Evolutionary conservation across 2,888 invertebrate genomes (phyloP).

Genomic region (Cataglyphis albicans): DNA sequence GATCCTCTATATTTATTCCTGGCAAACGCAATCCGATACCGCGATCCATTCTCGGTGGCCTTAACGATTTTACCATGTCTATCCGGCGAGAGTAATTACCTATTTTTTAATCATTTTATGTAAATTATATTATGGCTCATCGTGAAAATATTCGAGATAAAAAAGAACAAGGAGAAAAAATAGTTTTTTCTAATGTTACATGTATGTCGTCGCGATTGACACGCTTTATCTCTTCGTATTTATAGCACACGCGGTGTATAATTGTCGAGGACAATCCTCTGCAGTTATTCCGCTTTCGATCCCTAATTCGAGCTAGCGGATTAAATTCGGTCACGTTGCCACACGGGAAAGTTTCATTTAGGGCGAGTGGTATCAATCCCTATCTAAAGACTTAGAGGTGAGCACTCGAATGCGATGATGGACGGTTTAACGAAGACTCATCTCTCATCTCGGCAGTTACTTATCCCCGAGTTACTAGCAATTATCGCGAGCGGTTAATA

Average conservation of each 20-base stretch:
- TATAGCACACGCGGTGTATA: neutral
- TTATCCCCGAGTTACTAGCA: constrained; percentile 13
- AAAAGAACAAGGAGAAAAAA: neutral
- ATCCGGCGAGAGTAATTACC: neutral
- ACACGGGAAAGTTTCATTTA: neutral
- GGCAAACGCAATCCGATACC: constrained; percentile 6
- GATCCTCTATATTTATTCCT: constrained; percentile 16
- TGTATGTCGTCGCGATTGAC: neutral
- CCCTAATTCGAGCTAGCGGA: neutral
- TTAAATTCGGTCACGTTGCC: neutral
- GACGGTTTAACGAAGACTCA: constrained; percentile 30
- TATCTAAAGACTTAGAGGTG: neutral
- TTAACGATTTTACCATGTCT: neutral
- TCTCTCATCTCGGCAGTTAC: neutral
- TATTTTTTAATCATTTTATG: neutral
- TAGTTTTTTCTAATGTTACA: neutral
- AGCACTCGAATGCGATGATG: constrained; percentile 14
- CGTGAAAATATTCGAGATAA: neutral
- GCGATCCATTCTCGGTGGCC: constrained; percentile 1
- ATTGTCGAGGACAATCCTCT: neutral
- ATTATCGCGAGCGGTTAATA: constrained; percentile 37
- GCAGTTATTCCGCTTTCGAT: neutral
- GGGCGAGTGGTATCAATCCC: neutral
- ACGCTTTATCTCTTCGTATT: neutral
- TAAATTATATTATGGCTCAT: neutral